Evolutionary conservation across 2,888 invertebrate genomes (phyloP).

Genomic region (Dasypolia templi): DNA sequence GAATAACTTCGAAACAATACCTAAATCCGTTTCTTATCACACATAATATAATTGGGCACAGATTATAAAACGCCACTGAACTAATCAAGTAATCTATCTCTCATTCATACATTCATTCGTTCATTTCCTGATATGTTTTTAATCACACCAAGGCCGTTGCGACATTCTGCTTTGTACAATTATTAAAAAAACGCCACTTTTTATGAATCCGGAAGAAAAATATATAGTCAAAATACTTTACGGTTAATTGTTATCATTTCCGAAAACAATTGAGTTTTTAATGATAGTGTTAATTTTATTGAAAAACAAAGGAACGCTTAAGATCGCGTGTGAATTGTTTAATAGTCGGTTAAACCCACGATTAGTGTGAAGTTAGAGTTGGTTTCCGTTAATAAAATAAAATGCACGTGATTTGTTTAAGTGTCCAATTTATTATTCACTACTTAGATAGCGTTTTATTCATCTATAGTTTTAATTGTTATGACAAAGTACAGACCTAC

Average conservation of each 20-base stretch:
- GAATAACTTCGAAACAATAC: constrained; percentile 56
- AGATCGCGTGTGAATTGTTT: constrained; percentile 63
- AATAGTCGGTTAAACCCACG: constrained; percentile 42
- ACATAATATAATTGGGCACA: constrained; percentile 59
- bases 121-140: constrained; percentile 72
- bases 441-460: not conserved
- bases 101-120: constrained; percentile 53
- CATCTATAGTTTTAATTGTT: constrained; percentile 3
- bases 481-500: not conserved
- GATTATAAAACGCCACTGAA: constrained; percentile 69
- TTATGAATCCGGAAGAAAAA: constrained; percentile 65
- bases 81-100: constrained; percentile 68
- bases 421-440: constrained; percentile 15
- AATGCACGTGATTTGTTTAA: constrained; percentile 45
- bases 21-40: constrained; percentile 68
- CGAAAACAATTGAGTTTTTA: constrained; percentile 63
- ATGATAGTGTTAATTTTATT: constrained; percentile 49
- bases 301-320: constrained; percentile 53
- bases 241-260: constrained; percentile 55
- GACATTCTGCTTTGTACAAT: constrained; percentile 59
- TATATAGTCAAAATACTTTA: constrained; percentile 32
- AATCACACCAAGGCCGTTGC: constrained; percentile 69
- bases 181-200: constrained; percentile 33
- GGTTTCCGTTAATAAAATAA: constrained; percentile 53
- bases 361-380: constrained; percentile 24